Percentiles rank a stretch among this genome's conserved stretches.
Evolutionary conservation across 2,888 invertebrate species (phyloP).

Genomic region (Lymantria monacha): DNA sequence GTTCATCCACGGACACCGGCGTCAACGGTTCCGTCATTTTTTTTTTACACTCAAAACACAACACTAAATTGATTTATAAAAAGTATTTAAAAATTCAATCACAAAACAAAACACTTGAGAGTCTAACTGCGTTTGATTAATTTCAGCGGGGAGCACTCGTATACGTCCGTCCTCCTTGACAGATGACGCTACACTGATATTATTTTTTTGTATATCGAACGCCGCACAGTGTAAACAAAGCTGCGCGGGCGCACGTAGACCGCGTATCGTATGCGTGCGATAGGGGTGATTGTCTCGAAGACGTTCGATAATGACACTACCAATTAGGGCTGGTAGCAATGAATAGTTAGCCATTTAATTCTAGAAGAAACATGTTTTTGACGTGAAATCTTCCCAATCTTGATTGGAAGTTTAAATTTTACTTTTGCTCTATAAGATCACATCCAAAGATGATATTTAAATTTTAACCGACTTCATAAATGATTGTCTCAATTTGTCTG

Average conservation of each 20-base stretch:
- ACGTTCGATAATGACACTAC: slow-evolving; percentile 1
- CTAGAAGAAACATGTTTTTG: too few species aligned
- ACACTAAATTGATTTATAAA: slow-evolving; percentile 7
- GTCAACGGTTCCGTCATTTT: slow-evolving; percentile 35
- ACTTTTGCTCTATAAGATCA: too few species aligned
- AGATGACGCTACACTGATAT: slow-evolving; percentile 48
- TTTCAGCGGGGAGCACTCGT: background rate
- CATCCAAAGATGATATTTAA: too few species aligned
- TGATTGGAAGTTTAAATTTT: too few species aligned
- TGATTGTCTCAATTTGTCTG: too few species aligned
- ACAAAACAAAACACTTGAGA: slow-evolving; percentile 9
- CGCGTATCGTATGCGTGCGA: slow-evolving; percentile 20
- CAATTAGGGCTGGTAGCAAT: background rate
- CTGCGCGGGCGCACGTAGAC: slow-evolving; percentile 37
- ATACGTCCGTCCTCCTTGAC: slow-evolving; percentile 49
- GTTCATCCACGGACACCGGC: slow-evolving; percentile 32
- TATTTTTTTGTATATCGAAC: slow-evolving; percentile 51
- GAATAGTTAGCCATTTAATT: too few species aligned
- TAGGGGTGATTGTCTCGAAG: slow-evolving; percentile 20
- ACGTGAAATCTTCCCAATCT: background rate
- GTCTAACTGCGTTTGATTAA: slow-evolving; percentile 22
- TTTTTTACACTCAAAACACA: slow-evolving; percentile 6
- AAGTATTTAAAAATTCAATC: background rate
- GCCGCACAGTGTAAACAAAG: slow-evolving; percentile 37
- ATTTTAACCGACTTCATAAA: too few species aligned